A percentile compares a stretch with the other conserved stretches of the same genome.
phyloP scores from a whole-genome alignment of 2,888 invertebrate genomes.

The Sycophila texana region DNA sequence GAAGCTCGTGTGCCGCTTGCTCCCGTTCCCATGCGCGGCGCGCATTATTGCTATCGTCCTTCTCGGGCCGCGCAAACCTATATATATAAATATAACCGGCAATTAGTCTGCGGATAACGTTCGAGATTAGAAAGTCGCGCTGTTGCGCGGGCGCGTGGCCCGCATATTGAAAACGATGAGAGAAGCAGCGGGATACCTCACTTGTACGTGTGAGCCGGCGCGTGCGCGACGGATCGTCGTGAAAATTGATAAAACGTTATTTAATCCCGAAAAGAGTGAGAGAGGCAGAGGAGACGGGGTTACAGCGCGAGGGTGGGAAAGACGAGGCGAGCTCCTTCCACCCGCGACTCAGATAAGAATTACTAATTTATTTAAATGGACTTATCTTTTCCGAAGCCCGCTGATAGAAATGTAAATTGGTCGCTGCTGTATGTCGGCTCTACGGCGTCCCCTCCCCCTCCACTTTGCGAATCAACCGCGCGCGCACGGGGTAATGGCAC shows the following conservation, averaged over 20 bases:
- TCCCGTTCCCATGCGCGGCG: constrained; percentile 15
- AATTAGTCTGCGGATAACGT: constrained; percentile 54
- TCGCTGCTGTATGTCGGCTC: constrained; percentile 58
- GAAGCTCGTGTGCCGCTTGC: neutral
- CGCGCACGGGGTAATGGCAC: constrained; percentile 71
- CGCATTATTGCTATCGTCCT: constrained; percentile 6
- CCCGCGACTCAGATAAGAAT: constrained; percentile 69
- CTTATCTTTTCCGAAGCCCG: constrained; percentile 73
- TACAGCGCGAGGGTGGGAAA: constrained; percentile 17
- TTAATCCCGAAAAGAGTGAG: constrained; percentile 65
- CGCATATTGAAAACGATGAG: constrained; percentile 47
- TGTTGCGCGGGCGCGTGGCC: constrained; percentile 39
- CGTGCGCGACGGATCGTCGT: constrained; percentile 71
- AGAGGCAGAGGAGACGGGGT: constrained; percentile 16
- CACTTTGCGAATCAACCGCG: constrained; percentile 67
- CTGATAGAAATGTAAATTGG: constrained; percentile 76
- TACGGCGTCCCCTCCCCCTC: neutral
- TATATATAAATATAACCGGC: constrained; percentile 45
- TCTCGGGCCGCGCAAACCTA: constrained; percentile 34
- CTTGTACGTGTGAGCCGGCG: constrained; percentile 48
- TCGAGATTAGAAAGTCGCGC: constrained; percentile 54
- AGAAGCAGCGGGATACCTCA: constrained; percentile 41
- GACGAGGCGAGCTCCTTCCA: constrained; percentile 42
- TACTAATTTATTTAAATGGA: constrained; percentile 76
- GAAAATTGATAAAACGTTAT: constrained; percentile 75